phyloP scores from a whole-genome alignment of 2,888 invertebrate species.

The Caenorhabditis becei region DNA sequence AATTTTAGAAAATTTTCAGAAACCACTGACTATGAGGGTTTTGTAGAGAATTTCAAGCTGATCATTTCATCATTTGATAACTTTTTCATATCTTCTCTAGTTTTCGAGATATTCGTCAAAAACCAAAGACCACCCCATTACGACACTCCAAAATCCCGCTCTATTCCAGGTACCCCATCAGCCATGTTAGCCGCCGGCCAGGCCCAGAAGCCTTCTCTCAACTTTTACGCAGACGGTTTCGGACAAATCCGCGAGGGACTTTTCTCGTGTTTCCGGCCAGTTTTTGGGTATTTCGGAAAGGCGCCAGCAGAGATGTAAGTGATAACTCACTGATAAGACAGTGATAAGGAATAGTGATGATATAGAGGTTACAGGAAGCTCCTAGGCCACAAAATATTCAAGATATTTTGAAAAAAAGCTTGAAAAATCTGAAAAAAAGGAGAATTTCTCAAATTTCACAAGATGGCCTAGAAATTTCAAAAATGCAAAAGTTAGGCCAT shows the following conservation, averaged over 20 bases:
- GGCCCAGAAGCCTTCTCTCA: slow-evolving; percentile 25
- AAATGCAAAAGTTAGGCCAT: too few relatives aligned
- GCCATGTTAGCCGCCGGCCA: slow-evolving; percentile 33
- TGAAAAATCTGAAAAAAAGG: too few relatives aligned
- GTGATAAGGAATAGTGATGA: too few relatives aligned
- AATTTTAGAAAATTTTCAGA: not conserved
- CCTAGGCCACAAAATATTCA: too few relatives aligned
- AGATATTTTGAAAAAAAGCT: too few relatives aligned
- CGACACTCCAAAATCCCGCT: too few relatives aligned
- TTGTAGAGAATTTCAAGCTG: not conserved
- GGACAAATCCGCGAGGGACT: slow-evolving; percentile 53
- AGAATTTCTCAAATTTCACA: too few relatives aligned
- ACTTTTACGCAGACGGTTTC: slow-evolving; percentile 49
- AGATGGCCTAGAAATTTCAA: too few relatives aligned
- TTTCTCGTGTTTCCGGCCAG: slow-evolving; percentile 67
- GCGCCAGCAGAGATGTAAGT: slow-evolving; percentile 64
- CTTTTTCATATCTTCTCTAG: too few relatives aligned
- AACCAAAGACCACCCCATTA: too few relatives aligned
- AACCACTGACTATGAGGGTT: not conserved
- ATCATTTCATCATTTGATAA: too few relatives aligned
- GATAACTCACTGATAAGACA: not conserved
- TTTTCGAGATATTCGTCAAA: not conserved
- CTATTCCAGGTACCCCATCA: slow-evolving; percentile 22
- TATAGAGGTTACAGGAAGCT: too few relatives aligned
- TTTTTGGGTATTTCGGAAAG: slow-evolving; percentile 63